Percentiles rank a stretch among this genome's conserved stretches.
Evolutionary conservation across 2,888 invertebrate species (phyloP).

Genomic region (Limnephilus lunatus): DNA sequence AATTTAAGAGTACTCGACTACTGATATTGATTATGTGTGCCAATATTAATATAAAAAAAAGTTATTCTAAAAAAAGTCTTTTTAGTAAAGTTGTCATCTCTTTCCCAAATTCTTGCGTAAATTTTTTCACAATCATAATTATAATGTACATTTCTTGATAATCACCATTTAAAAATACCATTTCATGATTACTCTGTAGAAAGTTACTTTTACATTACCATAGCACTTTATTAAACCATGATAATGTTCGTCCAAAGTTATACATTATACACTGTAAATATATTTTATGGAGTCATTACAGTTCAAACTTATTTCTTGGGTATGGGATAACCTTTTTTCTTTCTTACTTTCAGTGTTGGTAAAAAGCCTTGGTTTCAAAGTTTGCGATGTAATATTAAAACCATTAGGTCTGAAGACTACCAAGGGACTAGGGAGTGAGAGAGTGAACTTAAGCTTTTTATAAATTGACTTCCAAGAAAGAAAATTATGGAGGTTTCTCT

Average conservation of each 20-base stretch:
- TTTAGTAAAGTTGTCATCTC: background rate
- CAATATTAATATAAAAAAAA: background rate
- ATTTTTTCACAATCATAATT: background rate
- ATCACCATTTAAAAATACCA: background rate
- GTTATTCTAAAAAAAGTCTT: background rate
- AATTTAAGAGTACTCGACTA: too few species aligned
- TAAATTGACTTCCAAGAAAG: conserved; percentile 28
- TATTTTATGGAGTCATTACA: conserved; percentile 44
- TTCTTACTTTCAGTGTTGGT: conserved; percentile 6
- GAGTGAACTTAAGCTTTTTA: conserved; percentile 37
- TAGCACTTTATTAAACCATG: conserved; percentile 19
- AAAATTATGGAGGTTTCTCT: conserved; percentile 13
- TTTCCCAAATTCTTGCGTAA: background rate
- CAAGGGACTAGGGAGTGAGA: background rate
- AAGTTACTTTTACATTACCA: background rate
- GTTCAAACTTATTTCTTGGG: conserved; percentile 17
- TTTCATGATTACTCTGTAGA: background rate
- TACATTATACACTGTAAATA: conserved; percentile 40
- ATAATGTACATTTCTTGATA: background rate
- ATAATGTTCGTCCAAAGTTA: background rate
- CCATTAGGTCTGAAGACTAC: conserved; percentile 30
- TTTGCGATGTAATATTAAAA: conserved; percentile 42
- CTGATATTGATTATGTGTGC: too few species aligned
- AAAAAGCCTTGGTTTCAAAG: background rate
- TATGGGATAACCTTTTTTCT: conserved; percentile 8